Evolutionary conservation across 1,140 invertebrate genomes (phyloP), one percentile per base, ranked within the genome.

Genomic region (Olivierus martensii): DNA sequence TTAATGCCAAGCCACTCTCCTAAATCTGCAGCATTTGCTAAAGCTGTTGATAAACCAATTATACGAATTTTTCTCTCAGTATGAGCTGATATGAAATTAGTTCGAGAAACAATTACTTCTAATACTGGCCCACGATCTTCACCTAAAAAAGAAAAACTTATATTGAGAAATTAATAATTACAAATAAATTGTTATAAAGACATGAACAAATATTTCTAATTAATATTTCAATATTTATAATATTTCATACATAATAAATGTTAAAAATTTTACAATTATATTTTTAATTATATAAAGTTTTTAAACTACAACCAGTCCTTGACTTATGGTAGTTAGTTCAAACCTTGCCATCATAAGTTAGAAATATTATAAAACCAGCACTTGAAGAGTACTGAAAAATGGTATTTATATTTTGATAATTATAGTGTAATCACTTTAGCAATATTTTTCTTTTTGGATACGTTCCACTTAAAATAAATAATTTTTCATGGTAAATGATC

Each of bases 1-100:
- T 55, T 53, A 14, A 98, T 96, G 14, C 82, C 84, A 17, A 99
- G 73, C 96, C 96, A 99, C 69, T 94, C 85, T 15, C 89, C 95
- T 18, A 99, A 73, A 71, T 99, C 95, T 50, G 83, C 77, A 11
- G 96, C 94, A 74, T 99, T 99, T 2, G 96, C 94, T 39, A 99
- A 73, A 1, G 96, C 95, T 1, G 96, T 99, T 1, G 94, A 98
- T 6, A 99, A 71, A 0, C 95, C 96, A 34, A 99, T 79, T 21
- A 99, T 83, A 38, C 96, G 75, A 15, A 98, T 74, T 28, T 65
- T 66, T 45, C 64, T 63, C 21, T 79, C 74, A 0, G 89, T 94
- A 62, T 93, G 87, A 1, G 81, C 84, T 28, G 84, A 80, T 49
- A 95, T 95, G 63, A 90, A 94, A 71, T 94, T 95, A 11, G 86